Base-by-base conservation (phyloP, 2,113 vertebrate genomes). In the Grallaria varia region DNA sequence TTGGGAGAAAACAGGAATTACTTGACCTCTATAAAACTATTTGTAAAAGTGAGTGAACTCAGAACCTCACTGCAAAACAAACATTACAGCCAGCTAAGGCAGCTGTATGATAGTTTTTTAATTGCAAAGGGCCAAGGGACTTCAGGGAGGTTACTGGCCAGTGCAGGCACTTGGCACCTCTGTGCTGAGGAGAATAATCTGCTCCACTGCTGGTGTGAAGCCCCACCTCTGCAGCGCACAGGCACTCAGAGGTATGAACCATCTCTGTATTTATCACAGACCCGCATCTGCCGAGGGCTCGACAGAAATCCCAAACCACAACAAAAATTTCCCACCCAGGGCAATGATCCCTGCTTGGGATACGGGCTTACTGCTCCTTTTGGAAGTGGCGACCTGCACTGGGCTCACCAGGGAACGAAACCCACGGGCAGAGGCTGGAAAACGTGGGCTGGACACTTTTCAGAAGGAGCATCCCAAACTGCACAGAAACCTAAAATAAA, bases 21-120 rank as follows among this genome's bases (percentile, higher is more conserved):
- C 50, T 66, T 92, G 82, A 82, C 89, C 89, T 96, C 89, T 81
- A 69, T 23, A 66, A 94, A 95, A 87, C 78, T 86, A 44, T 84
- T 92, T 44, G 60, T 66, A 53, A 74, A 81, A 93, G 69, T 52
- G n/a, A 84, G 74, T 42, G 60, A 84, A 96, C 95, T 69, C 4
- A 2, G 78, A 69, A 95, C 82, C 78, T 95, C 55, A 75, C 82
- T 78, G 69, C 73, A 92, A 93, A 94, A 81, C 74, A 96, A 87
- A 47, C 8, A 31, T 47, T 95, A 69, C 28, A 33, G 64, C 64
- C 93, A 96, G 28, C 45, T 42, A 50, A 69, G 55, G 28, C 66
- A 87, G 64, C 59, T 77, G 55, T 28, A 50, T 33, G 59, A 7
- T 40, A 50, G 14, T 37, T 52, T 59, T 72, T 84, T 42, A 76